These are phyloP conservation scores for Mesocentrotus franciscanus DNA, from an alignment of 53 echinoderm and acorn worm genomes.

Conservation along the genomic window DNA sequence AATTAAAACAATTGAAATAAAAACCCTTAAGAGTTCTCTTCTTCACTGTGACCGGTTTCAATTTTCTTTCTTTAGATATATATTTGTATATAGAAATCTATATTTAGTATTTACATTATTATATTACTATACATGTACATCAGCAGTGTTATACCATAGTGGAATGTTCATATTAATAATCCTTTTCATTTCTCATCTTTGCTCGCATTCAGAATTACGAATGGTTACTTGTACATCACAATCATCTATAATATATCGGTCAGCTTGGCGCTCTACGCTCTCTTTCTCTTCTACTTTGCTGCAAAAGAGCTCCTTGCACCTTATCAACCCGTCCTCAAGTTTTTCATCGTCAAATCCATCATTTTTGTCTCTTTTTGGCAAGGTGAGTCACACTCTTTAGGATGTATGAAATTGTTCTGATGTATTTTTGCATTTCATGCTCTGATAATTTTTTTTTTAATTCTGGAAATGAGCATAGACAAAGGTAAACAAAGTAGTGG, in stretches of 20 bases:
- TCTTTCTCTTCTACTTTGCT: constrained; percentile 99
- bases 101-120: too few species aligned
- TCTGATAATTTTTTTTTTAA: too few species aligned
- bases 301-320: constrained; percentile 85
- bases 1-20: too few species aligned
- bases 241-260: constrained; percentile 95
- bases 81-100: too few species aligned
- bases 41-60: too few species aligned
- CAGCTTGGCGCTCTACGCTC: constrained; percentile 94
- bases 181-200: neutral
- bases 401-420: neutral
- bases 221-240: constrained; percentile 96
- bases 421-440: neutral
- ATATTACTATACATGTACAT: too few species aligned
- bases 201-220: constrained; percentile 68
- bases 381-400: constrained; percentile 70
- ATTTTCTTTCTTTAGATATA: too few species aligned
- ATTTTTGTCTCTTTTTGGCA: constrained; percentile 99
- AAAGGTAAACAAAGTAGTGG: too few species aligned
- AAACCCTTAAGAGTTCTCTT: too few species aligned
- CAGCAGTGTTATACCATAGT: too few species aligned
- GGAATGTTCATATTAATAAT: neutral
- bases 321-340: constrained; percentile 93
- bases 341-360: constrained; percentile 94
- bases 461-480: too few species aligned